Conservation (phyloP, 2,113 vertebrate genomes). For the Cichladusa arquata region DNA sequence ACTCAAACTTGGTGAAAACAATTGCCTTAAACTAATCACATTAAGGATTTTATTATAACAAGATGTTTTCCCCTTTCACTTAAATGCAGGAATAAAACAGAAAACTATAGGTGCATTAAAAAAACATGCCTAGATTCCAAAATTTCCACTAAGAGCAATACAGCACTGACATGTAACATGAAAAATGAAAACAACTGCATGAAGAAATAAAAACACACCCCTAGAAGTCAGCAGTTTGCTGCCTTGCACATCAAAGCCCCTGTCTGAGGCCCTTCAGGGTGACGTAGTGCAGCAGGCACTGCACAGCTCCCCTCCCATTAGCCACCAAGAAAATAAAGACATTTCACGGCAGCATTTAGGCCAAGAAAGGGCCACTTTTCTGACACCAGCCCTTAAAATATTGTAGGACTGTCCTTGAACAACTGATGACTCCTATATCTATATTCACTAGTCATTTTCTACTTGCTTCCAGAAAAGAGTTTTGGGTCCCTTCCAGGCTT, state of each 20-base stretch:
- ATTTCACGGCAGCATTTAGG: background rate
- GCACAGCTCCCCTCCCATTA: background rate
- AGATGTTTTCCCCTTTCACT: background rate
- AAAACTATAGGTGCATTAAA: background rate
- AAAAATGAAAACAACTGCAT: background rate
- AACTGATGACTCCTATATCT: background rate
- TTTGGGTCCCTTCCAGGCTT: background rate
- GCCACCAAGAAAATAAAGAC: background rate
- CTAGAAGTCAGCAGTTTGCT: background rate
- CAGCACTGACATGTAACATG: background rate
- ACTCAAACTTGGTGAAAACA: background rate
- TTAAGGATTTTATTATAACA: background rate
- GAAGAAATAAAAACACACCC: background rate
- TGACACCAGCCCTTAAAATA: background rate
- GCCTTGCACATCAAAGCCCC: background rate
- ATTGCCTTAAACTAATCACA: background rate
- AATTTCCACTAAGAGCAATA: background rate
- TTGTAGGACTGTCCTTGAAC: background rate
- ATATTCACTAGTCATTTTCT: background rate
- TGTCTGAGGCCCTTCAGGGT: background rate
- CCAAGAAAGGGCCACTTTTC: background rate
- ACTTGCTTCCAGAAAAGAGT: background rate
- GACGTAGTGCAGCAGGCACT: accelerated
- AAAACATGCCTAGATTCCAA: background rate
- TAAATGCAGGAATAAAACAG: background rate